Evolutionary conservation across 2,113 vertebrate species (phyloP).

Genomic region (Pyxicephalus adspersus): DNA sequence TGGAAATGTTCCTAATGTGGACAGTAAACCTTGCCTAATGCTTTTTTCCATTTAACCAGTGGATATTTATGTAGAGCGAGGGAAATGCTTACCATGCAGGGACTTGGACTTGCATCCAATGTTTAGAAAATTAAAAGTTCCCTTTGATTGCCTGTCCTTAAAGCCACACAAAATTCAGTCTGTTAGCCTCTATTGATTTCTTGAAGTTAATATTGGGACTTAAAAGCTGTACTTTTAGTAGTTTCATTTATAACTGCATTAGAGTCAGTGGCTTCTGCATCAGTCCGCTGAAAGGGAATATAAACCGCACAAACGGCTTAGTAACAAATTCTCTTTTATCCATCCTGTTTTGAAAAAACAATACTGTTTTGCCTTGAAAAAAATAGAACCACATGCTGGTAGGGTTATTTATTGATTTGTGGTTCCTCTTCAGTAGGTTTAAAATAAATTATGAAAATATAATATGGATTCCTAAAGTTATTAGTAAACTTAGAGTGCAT

Average conservation of each 20-base stretch:
- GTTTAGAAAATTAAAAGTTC: conserved; percentile 24
- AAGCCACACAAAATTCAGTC: neutral
- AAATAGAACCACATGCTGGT: too few relatives aligned
- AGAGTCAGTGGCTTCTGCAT: conserved; percentile 40
- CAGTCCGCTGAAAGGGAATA: neutral
- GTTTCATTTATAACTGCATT: conserved; percentile 17
- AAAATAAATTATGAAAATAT: too few relatives aligned
- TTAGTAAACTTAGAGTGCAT: neutral
- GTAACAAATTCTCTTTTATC: neutral
- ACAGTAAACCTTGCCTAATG: neutral
- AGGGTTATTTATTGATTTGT: too few relatives aligned
- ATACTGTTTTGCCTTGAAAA: neutral
- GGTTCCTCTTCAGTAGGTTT: too few relatives aligned
- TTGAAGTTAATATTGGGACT: conserved; percentile 23
- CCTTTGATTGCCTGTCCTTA: conserved; percentile 28
- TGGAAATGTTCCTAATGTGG: too few relatives aligned
- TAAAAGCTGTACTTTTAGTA: neutral
- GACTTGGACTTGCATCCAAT: neutral
- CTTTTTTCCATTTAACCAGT: neutral
- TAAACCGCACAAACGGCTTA: neutral
- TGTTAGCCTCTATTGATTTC: conserved; percentile 12
- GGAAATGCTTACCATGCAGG: conserved; percentile 15
- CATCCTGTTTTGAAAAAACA: neutral
- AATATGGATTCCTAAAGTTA: too few relatives aligned
- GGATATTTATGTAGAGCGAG: neutral